A percentile compares a stretch with the other conserved stretches of the same genome.
These are phyloP conservation scores for Drosophila lacteicornis DNA, from an alignment of 1,140 invertebrate species.

Conservation along the genomic window DNA sequence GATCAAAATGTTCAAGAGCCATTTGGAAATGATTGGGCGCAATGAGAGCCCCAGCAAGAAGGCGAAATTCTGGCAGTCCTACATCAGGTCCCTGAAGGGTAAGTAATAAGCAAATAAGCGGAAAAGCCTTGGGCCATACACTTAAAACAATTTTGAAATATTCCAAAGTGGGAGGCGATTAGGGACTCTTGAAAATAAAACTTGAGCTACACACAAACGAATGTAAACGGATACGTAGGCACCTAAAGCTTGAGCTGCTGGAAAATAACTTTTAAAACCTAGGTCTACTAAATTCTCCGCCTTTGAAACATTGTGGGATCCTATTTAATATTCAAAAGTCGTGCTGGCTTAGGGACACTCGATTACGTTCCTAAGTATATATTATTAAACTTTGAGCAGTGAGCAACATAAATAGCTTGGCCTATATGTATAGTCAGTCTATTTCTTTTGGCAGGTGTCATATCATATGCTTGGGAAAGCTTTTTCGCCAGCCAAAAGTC, in stretches of 20 bases:
- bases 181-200: neutral
- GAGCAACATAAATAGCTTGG: conserved; percentile 60
- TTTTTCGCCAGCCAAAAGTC: conserved; percentile 36
- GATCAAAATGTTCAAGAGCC: conserved; percentile 94
- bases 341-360: conserved; percentile 2
- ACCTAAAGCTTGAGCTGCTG: neutral
- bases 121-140: neutral
- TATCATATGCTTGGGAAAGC: conserved; percentile 57
- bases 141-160: neutral
- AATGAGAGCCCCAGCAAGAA: conserved; percentile 96
- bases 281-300: neutral
- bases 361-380: conserved; percentile 2
- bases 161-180: neutral
- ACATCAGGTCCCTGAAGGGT: conserved; percentile 95
- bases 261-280: neutral
- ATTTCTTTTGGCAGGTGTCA: conserved; percentile 79
- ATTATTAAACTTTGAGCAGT: conserved; percentile 24
- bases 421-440: conserved; percentile 44
- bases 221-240: no score
- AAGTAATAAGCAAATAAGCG: conserved; percentile 58
- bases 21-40: conserved; percentile 96
- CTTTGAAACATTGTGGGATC: neutral
- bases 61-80: conserved; percentile 96
- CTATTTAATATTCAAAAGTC: neutral
- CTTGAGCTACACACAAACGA: no score